Conservation (phyloP, 1,140 invertebrate genomes). For the Diabrotica virgifera region DNA sequence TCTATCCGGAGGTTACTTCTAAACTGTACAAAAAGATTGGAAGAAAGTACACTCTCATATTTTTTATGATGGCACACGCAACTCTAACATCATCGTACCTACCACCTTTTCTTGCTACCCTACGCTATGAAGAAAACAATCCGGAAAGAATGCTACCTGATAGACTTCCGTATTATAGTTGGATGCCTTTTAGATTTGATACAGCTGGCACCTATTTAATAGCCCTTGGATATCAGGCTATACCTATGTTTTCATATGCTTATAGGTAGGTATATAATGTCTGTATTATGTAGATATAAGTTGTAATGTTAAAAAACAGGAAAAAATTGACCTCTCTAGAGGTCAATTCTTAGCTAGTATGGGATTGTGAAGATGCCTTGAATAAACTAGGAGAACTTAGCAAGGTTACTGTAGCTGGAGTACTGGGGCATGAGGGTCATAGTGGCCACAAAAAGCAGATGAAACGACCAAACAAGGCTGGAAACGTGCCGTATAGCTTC, state of each 20-base stretch:
- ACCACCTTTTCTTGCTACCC: slow-evolving; percentile 28
- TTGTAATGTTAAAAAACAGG: neutral
- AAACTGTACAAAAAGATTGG: slow-evolving; percentile 30
- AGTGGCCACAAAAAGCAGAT: too few species aligned
- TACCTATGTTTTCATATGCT: slow-evolving; percentile 41
- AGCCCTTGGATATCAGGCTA: slow-evolving; percentile 28
- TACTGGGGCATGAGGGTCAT: too few species aligned
- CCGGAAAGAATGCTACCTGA: slow-evolving; percentile 17
- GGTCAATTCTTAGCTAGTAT: too few species aligned
- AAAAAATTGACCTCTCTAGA: too few species aligned
- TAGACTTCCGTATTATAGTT: slow-evolving; percentile 38
- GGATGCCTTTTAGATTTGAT: slow-evolving; percentile 39
- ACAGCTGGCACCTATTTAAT: slow-evolving; percentile 35
- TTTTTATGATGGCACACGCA: slow-evolving; percentile 37
- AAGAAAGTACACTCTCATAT: slow-evolving; percentile 33
- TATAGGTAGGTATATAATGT: slow-evolving; percentile 17
- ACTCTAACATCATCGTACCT: slow-evolving; percentile 39
- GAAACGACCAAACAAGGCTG: too few species aligned
- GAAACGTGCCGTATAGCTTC: too few species aligned
- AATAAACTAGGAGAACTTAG: too few species aligned
- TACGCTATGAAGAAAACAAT: slow-evolving; percentile 11
- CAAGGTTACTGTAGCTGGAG: too few species aligned
- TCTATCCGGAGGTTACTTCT: slow-evolving; percentile 25
- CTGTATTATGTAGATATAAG: neutral
- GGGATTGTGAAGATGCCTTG: too few species aligned